phyloP scores from a whole-genome alignment of 2,888 invertebrate genomes.

The Mactromeris polynyma region DNA sequence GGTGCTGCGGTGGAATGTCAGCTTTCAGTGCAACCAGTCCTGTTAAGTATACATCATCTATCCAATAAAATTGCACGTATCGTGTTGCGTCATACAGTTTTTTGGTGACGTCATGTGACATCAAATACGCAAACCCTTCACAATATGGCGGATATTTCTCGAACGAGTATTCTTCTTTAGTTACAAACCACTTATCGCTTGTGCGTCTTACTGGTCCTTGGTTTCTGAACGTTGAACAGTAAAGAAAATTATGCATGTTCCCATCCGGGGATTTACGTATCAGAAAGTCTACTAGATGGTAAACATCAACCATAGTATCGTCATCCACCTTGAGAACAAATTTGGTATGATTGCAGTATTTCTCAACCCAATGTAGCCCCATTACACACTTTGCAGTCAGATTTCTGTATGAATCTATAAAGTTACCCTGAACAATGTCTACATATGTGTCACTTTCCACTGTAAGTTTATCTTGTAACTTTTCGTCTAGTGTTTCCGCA shows the following conservation, averaged over 20 bases:
- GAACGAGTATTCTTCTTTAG: slow-evolving; percentile 72
- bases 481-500: slow-evolving; percentile 48
- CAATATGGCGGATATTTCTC: slow-evolving; percentile 79
- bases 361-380: slow-evolving; percentile 80
- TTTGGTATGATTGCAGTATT: slow-evolving; percentile 81
- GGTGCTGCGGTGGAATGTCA: slow-evolving; percentile 54
- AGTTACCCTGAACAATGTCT: slow-evolving; percentile 81
- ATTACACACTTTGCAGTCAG: slow-evolving; percentile 85
- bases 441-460: slow-evolving; percentile 58
- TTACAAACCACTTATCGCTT: slow-evolving; percentile 77
- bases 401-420: slow-evolving; percentile 85
- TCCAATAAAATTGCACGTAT: slow-evolving; percentile 74
- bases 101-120: slow-evolving; percentile 63
- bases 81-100: slow-evolving; percentile 68
- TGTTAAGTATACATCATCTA: slow-evolving; percentile 82
- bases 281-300: slow-evolving; percentile 88
- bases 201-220: slow-evolving; percentile 63
- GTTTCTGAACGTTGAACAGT: slow-evolving; percentile 73
- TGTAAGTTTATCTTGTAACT: slow-evolving; percentile 55
- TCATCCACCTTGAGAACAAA: slow-evolving; percentile 86
- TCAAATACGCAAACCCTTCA: slow-evolving; percentile 78
- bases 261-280: slow-evolving; percentile 56
- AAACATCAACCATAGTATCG: slow-evolving; percentile 86
- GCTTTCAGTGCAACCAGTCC: slow-evolving; percentile 73
- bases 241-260: slow-evolving; percentile 67